Base-by-base conservation (phyloP, 1,140 invertebrate genomes). In the Onthophagus taurus region DNA sequence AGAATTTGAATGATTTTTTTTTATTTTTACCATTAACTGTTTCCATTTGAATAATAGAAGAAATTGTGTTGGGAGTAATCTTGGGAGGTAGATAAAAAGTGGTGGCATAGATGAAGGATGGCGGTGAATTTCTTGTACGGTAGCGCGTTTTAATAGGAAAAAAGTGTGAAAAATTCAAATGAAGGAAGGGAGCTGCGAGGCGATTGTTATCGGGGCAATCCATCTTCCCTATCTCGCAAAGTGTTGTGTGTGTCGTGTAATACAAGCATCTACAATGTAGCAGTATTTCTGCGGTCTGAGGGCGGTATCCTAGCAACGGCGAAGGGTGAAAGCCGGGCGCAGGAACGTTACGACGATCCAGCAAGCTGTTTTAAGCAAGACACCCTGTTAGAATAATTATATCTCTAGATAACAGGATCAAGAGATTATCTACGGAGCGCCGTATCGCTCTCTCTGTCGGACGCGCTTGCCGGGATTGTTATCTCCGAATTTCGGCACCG, bases 381-480 rank as follows among this genome's bases (percentile, higher is more conserved):
- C 59, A 62, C 61, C 59, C 59, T 57, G 61, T 63, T 61, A 59
- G 61, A 62, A 63, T 63, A 63, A 63, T 63, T 63, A 63, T 60
- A 63, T 61, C 58, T 61, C 51, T 54, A 61, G 61, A 63, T 63
- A 63, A 60, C 58, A 52, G 61, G 57, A 62, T 63, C 61, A 62
- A 58, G 60, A 60, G 61, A 63, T 63, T 62, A 63, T 62, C 59
- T 58, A 60, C 58, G 60, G n/a, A n/a, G n/a, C n/a, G 61, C 59
- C 54, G 52, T 55, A 61, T 58, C 56, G 45, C 58, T 50, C 57
- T 60, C 54, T 63, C 56, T 50, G 53, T 63, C 53, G 49, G 55
- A 60, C 58, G 55, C 57, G 59, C 58, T 62, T 58, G 58, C 55
- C 51, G 42, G 12, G 21, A 19, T 42, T 31, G 43, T 45, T 46